Evolutionary conservation across 2,888 invertebrate species (phyloP), one percentile per base, ranked within the genome.

Genomic region (Ferdinandea cuprea): DNA sequence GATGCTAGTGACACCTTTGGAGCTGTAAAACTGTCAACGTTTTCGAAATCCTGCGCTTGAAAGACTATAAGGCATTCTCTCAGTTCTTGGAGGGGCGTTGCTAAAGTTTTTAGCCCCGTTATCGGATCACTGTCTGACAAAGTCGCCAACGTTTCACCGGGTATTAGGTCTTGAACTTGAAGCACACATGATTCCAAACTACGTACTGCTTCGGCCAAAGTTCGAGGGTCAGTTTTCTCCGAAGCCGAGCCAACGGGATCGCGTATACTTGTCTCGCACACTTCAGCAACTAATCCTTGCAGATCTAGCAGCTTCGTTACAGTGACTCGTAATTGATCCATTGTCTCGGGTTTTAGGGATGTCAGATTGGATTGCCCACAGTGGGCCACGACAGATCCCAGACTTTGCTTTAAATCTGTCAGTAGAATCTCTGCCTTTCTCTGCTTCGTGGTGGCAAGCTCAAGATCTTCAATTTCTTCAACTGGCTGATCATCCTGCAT

Each of bases 231-330:
- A 0, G 87, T 88, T 4, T 79, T 76, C 5, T 91, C 89, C 0
- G 91, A 89, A 0, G 91, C 65, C 0, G 90, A 87, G 13, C 86
- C 87, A 0, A 88, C 85, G 1, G 88, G 87, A 46, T 91, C 91
- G 4, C 88, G 77, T 8, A 89, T 46, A 2, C 88, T 87, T 1
- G 89, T 88, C 78, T 90, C 89, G 35, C 91, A 89, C 5, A 91
- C 88, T 35, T 89, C 86, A 1, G 90, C 90, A 40, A 92, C 89
- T 17, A 88, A 90, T 44, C 88, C 88, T 44, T 91, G 88, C 11
- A 92, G 85, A 9, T 91, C 89, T 42, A 90, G 88, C 50, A 92
- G 87, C 61, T 91, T 91, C 6, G 89, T 85, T 0, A 91, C 87
- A 5, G 90, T 87, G 1, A 86, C 87, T 50, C 88, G 86, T 0